Evolutionary conservation across 2,113 vertebrate species (phyloP).

Genomic region (Chiloscyllium plagiosum): DNA sequence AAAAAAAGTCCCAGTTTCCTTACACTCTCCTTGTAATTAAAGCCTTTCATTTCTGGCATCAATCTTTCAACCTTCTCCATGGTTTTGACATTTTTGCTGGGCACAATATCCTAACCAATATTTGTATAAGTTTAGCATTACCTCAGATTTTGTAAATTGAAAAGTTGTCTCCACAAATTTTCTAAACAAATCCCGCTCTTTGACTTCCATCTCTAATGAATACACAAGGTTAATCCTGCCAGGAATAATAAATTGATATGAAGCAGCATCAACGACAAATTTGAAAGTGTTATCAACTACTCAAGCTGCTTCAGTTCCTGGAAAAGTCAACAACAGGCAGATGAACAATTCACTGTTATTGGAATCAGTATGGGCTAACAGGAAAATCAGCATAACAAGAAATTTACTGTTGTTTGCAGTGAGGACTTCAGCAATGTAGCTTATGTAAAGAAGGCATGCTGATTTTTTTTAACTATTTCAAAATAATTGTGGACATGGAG

Average conservation of each 20-base stretch:
- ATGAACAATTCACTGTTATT: neutral
- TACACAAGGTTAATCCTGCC: neutral
- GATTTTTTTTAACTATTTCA: neutral
- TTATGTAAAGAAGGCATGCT: neutral
- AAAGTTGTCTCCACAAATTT: neutral
- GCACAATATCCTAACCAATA: neutral
- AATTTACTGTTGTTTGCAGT: neutral
- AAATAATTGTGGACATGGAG: neutral
- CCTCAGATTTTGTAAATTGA: neutral
- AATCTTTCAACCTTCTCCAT: neutral
- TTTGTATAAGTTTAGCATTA: neutral
- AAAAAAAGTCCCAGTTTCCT: neutral
- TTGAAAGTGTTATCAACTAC: neutral
- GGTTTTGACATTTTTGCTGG: neutral
- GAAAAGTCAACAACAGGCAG: neutral
- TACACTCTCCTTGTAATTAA: neutral
- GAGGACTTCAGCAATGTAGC: neutral
- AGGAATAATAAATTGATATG: conserved; percentile 17
- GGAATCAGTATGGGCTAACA: neutral
- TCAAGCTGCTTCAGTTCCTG: neutral
- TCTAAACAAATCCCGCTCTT: neutral
- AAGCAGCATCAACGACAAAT: conserved; percentile 1
- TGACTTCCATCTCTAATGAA: neutral
- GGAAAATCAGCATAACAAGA: neutral
- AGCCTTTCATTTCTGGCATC: neutral